Evolutionary conservation across 2,113 vertebrate genomes (phyloP).

Genomic region (Gopherus flavomarginatus): DNA sequence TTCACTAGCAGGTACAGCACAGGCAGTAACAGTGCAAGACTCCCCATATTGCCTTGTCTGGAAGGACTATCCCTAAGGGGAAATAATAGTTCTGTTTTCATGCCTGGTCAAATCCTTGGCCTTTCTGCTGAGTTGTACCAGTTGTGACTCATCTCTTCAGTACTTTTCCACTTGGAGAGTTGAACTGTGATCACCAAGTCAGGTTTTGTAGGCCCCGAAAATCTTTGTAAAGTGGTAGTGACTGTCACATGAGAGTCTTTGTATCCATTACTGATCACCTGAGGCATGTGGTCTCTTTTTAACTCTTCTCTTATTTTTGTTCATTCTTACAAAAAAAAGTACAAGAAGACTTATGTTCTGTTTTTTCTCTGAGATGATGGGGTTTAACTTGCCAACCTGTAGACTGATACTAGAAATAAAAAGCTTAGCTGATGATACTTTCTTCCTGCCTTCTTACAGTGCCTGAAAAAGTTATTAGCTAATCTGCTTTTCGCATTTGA

Average conservation of each 20-base stretch:
- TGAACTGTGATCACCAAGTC: neutral
- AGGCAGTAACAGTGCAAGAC: neutral
- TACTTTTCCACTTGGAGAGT: neutral
- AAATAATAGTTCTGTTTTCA: neutral
- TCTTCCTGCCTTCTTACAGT: neutral
- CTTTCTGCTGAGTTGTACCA: neutral
- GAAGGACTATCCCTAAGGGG: neutral
- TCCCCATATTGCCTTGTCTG: neutral
- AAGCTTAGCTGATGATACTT: neutral
- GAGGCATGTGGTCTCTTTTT: neutral
- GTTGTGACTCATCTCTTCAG: neutral
- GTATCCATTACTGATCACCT: neutral
- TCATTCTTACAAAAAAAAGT: neutral
- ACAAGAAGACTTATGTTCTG: neutral
- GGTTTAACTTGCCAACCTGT: neutral
- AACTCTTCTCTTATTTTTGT: neutral
- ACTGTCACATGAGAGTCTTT: neutral
- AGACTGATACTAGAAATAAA: neutral
- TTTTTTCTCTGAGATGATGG: neutral
- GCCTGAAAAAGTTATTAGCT: neutral
- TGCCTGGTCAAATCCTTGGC: neutral
- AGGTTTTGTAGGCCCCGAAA: neutral
- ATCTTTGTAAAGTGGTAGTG: neutral
- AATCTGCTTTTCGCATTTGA: neutral
- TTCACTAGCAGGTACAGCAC: neutral